Conservation (phyloP, 1,140 invertebrate species). For the Drosophila ohnishii region DNA sequence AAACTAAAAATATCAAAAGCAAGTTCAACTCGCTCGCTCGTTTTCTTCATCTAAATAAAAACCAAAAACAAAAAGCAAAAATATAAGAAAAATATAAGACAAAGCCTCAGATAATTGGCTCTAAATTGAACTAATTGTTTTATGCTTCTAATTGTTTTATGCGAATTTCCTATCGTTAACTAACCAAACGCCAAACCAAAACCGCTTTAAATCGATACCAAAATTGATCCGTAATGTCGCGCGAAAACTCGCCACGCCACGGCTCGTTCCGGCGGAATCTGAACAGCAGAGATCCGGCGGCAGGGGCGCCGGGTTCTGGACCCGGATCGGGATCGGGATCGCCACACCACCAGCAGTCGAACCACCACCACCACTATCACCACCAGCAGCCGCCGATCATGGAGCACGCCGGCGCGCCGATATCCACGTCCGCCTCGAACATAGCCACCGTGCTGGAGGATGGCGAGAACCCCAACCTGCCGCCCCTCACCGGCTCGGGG, state of each 20-base stretch:
- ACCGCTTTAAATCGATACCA: constrained; percentile 25
- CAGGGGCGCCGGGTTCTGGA: constrained; percentile 31
- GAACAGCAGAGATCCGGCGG: constrained; percentile 70
- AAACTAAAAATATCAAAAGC: constrained; percentile 61
- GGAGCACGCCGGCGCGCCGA: constrained; percentile 73
- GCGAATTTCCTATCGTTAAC: constrained; percentile 67
- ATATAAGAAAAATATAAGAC: constrained; percentile 16
- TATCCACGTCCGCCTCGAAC: constrained; percentile 77
- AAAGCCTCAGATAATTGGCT: constrained; percentile 60
- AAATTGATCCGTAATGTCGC: constrained; percentile 68
- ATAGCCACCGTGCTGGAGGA: constrained; percentile 76
- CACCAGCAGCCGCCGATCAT: constrained; percentile 74
- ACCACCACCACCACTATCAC: constrained; percentile 55
- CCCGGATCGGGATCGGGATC: constrained; percentile 53
- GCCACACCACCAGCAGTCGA: constrained; percentile 62
- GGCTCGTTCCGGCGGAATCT: constrained; percentile 72
- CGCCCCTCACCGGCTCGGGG: constrained; percentile 84
- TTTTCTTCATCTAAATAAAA: constrained; percentile 69
- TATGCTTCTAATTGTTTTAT: constrained; percentile 80
- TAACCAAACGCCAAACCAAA: constrained; percentile 45
- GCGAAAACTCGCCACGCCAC: constrained; percentile 81
- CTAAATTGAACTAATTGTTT: constrained; percentile 74
- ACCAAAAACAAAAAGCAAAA: constrained; percentile 38
- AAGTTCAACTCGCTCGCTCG: constrained; percentile 69
- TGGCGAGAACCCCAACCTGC: constrained; percentile 71